These are phyloP conservation scores for Eulemur coronatus DNA, from an alignment of 2,797 vertebrate species.

Conservation along the genomic window DNA sequence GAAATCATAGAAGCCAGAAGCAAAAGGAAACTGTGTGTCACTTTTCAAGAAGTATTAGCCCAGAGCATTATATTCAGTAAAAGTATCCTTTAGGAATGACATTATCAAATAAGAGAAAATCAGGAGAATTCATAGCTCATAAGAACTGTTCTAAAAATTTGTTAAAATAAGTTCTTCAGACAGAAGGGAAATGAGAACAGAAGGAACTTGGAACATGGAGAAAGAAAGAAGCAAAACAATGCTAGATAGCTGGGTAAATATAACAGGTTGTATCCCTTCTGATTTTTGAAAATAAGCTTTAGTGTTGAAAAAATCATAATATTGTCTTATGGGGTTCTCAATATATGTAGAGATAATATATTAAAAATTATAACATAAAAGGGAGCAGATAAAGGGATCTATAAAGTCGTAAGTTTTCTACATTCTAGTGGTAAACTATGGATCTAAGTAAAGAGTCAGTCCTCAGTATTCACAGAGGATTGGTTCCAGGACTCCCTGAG, in stretches of 20 bases:
- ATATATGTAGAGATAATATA: background rate
- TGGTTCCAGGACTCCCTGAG: background rate
- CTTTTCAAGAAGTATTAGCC: background rate
- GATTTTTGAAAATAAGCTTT: background rate
- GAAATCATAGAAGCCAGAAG: background rate
- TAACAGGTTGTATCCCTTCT: background rate
- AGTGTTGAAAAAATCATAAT: background rate
- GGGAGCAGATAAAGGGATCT: background rate
- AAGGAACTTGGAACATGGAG: background rate
- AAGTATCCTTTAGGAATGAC: background rate
- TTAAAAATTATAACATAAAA: background rate
- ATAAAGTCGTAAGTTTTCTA: background rate
- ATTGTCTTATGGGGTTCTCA: background rate
- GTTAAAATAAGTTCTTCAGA: background rate
- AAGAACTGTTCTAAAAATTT: background rate
- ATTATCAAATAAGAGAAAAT: background rate
- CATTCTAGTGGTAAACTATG: background rate
- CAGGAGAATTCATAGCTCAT: background rate
- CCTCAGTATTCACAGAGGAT: background rate
- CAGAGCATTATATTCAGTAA: background rate
- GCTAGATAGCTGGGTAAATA: background rate
- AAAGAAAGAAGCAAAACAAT: background rate
- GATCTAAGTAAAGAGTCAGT: background rate
- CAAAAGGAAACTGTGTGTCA: background rate
- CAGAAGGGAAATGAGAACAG: background rate